Percentiles rank a stretch among this genome's conserved stretches.
These are phyloP conservation scores for Vidua chalybeata DNA, from an alignment of 2,113 vertebrate species.

Conservation along the genomic window DNA sequence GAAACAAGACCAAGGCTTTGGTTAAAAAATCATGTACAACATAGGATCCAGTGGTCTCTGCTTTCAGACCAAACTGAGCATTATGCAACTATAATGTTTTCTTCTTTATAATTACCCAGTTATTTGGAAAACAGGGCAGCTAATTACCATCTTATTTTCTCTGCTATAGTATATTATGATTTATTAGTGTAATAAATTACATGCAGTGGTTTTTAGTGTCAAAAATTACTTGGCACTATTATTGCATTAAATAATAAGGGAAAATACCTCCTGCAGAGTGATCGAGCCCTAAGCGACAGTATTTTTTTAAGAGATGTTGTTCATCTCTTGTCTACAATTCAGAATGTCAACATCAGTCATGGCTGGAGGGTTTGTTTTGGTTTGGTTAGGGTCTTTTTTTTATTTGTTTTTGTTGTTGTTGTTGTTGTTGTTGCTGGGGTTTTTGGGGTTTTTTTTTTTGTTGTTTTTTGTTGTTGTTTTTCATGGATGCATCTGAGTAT, in stretches of 20 bases:
- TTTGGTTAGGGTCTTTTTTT: background rate
- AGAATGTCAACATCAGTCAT: background rate
- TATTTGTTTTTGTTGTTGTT: background rate
- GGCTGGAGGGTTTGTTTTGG: fast-evolving
- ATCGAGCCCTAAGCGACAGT: background rate
- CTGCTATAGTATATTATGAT: background rate
- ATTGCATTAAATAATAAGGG: background rate
- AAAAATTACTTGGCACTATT: background rate
- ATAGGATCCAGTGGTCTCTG: background rate
- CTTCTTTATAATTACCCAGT: background rate
- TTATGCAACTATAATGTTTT: background rate
- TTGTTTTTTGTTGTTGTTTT: background rate
- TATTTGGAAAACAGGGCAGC: background rate
- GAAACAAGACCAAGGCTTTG: background rate
- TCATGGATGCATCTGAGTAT: background rate
- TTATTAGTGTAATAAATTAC: background rate
- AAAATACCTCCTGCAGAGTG: background rate
- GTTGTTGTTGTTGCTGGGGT: background rate
- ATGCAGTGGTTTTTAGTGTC: background rate
- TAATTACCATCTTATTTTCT: background rate
- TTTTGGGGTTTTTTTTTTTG: background rate
- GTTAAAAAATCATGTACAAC: background rate
- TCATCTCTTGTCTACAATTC: background rate
- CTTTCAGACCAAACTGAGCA: background rate
- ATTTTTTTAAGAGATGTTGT: background rate